Percentiles rank a stretch among this genome's conserved stretches.
Evolutionary conservation across 2,888 invertebrate species (phyloP).

Genomic region (Melieria omissa): DNA sequence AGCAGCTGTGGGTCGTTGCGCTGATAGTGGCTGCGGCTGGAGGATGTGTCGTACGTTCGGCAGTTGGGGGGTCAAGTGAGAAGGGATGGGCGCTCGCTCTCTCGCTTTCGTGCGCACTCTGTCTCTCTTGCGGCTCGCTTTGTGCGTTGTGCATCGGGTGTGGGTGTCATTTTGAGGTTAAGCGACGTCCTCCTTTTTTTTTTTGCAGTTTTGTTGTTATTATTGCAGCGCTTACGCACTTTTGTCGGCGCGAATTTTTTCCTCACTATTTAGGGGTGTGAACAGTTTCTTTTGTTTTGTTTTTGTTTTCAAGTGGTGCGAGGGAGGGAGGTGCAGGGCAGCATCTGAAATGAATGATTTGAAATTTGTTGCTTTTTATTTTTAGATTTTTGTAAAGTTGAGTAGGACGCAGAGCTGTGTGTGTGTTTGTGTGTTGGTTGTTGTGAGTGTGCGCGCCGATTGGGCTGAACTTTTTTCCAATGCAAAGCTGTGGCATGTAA

Average conservation of each 20-base stretch:
- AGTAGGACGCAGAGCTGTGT: too few relatives aligned
- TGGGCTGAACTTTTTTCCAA: too few relatives aligned
- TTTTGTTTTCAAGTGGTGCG: not conserved
- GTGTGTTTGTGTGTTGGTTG: too few relatives aligned
- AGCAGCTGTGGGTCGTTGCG: constrained; percentile 5
- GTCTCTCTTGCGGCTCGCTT: constrained; percentile 24
- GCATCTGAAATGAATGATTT: constrained; percentile 28
- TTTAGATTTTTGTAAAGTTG: too few relatives aligned
- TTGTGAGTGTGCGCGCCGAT: too few relatives aligned
- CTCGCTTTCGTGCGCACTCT: not conserved
- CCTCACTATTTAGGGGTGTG: not conserved
- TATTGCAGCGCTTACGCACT: constrained; percentile 20
- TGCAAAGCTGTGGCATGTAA: too few relatives aligned
- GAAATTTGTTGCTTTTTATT: constrained; percentile 1
- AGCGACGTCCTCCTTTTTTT: constrained; percentile 24
- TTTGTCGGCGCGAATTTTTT: not conserved
- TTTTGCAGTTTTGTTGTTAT: not conserved
- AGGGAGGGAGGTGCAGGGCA: not conserved
- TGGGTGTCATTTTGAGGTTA: constrained; percentile 30
- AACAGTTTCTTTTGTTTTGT: constrained; percentile 6
- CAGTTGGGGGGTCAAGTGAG: constrained; percentile 4
- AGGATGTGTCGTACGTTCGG: constrained; percentile 43
- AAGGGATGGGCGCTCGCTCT: not conserved
- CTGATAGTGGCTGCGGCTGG: constrained; percentile 8
- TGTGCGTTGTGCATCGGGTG: constrained; percentile 1